Evolutionary conservation across 2,888 invertebrate genomes (phyloP).

Genomic region (Piscicola geometra): DNA sequence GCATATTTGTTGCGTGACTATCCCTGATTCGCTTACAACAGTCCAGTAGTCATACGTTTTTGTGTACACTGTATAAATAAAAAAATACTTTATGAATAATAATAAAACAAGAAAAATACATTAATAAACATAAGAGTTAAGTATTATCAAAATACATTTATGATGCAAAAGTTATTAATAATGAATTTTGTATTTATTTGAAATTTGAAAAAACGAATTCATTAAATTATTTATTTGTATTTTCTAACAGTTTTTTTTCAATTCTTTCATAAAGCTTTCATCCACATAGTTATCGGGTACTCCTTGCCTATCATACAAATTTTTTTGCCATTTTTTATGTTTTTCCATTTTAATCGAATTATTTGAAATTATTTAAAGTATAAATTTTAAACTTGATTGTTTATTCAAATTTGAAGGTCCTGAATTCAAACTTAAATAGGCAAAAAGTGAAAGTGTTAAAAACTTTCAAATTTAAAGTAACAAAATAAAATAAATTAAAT

Average conservation of each 20-base stretch:
- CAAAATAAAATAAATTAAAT: too few species aligned
- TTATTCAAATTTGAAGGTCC: too few species aligned
- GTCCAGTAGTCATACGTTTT: constrained; percentile 68
- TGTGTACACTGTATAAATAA: constrained; percentile 62
- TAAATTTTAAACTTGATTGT: too few species aligned
- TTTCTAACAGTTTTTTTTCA: constrained; percentile 68
- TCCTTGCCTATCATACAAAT: constrained; percentile 78
- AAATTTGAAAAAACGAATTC: constrained; percentile 1
- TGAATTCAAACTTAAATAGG: too few species aligned
- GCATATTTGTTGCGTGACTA: constrained; percentile 75
- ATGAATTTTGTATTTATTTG: constrained; percentile 11
- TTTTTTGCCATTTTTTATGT: constrained; percentile 70
- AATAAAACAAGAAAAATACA: background rate
- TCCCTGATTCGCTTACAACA: constrained; percentile 71
- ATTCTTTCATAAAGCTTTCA: constrained; percentile 74
- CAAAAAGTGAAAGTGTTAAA: too few species aligned
- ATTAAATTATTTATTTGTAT: too few species aligned
- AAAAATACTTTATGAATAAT: background rate
- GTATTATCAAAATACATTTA: background rate
- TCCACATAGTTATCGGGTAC: constrained; percentile 90
- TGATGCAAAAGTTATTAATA: too few species aligned
- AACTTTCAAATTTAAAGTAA: too few species aligned
- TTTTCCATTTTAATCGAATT: too few species aligned
- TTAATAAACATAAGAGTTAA: background rate
- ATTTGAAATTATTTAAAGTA: too few species aligned